Evolutionary conservation across 2,113 vertebrate species (phyloP), one percentile per base, ranked within the genome.

Genomic region (Lepisosteus oculatus): DNA sequence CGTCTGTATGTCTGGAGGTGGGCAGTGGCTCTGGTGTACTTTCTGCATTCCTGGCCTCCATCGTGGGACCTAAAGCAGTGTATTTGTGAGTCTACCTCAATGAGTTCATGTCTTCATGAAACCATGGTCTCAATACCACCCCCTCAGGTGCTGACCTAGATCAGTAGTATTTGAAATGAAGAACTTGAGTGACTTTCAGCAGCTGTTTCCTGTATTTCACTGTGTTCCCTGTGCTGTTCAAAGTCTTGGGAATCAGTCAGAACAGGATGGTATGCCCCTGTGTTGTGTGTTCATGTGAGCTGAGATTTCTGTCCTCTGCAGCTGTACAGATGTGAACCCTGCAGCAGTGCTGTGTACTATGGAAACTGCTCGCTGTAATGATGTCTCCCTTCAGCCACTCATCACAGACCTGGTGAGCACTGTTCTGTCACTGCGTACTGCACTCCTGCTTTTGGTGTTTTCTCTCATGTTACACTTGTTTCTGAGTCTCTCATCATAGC

Each of bases 271-370:
- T 29, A 29, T 29, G 29, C 29, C 29, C 29, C 29, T 29, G 47
- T 51, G 47, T 51, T 51, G 47, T 2, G 47, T 51, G 47, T 51
- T 51, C 1, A 17, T 66, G 41, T 72, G 15, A 29, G 55, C 68
- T 8, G 70, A 47, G 67, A 45, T 66, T 9, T 67, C 8, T 59
- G 41, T 79, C 0, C 64, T 15, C 76, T 81, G n/a, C 54, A 99
- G 97, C 44, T 98, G 95, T 83, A 98, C 96, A 2, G 97, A 99
- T 72, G 87, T 97, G 81, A 99, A 98, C 72, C 92, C 92, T 0
- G 74, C 83, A 17, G 97, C 97, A 29, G 93, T 94, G 15, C 83
- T 77, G 7, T 99, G 96, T 77, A 95, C 95, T 0, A 72, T 83
- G 44, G 88, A 91, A 85, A 99, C 97, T 0, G 92, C 95, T 14